Base-by-base conservation (phyloP, 2,888 invertebrate species). In the Sialis lutaria region DNA sequence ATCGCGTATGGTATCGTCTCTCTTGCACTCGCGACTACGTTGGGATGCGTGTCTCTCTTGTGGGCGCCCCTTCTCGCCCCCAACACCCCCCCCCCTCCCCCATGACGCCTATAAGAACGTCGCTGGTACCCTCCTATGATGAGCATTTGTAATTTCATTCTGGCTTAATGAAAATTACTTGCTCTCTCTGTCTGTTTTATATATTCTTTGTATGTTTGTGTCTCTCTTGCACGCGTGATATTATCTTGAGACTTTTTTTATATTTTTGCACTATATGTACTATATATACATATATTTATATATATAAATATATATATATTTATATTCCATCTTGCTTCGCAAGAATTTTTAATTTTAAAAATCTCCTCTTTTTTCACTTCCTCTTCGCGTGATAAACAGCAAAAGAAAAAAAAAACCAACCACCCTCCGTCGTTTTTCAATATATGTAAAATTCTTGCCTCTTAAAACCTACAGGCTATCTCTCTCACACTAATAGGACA, bases 111-210 rank as follows among this genome's bases (percentile, higher is more conserved):
- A 33, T 44, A 30, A 30, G 41, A 34, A 34, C 10, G 39, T 45
- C 30, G 31, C 33, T 39, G 13, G 10, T 13, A 39, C 30, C 10
- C 33, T 32, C 34, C 10, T 33, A 40, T 39, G 45, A 34, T 45
- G 45, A 40, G 32, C 10, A 22, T 64, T 61, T 65, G 67, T 67
- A 67, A 67, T 67, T 65, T 67, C 65, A 64, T 64, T 67, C 65
- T 65, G 64, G 63, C 34, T 64, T 65, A 65, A 66, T 65, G 65
- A 64, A 65, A 66, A 64, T 63, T 64, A 56, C 60, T 55, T 53
- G 61, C 61, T 61, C 61, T 50, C 56, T 63, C 60, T 52, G 50
- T 49, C 55, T 52, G 58, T 54, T 56, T 56, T 57, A 56, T 56
- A 42, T 31, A 10, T 22, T 30, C n/a, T 22, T 22, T 22, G 22